Conservation (phyloP, 2,113 vertebrate genomes). For the Lathamus discolor region DNA sequence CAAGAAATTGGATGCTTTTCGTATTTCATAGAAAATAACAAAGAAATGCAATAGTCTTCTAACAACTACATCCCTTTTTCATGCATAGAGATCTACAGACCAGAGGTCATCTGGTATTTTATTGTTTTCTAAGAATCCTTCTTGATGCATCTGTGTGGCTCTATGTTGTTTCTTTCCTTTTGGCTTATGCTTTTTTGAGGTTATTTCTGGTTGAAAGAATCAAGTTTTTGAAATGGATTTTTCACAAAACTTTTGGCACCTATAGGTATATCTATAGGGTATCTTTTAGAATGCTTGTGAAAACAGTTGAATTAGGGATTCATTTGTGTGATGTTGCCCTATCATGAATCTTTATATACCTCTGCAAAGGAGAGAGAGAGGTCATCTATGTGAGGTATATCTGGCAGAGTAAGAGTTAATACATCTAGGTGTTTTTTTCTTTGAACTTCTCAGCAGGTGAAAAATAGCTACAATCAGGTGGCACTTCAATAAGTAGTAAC, state of each 20-base stretch:
- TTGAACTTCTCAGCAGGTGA: conserved; percentile 60
- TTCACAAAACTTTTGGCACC: neutral
- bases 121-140: neutral
- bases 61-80: neutral
- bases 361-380: neutral
- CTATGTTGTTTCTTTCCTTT: neutral
- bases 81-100: neutral
- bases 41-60: neutral
- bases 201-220: conserved; percentile 3
- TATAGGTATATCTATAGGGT: neutral
- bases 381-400: neutral
- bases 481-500: conserved; percentile 60
- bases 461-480: conserved; percentile 69
- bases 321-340: neutral
- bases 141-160: neutral
- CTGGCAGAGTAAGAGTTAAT: conserved; percentile 53
- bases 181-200: neutral
- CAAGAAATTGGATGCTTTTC: neutral
- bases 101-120: neutral
- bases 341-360: neutral
- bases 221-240: neutral
- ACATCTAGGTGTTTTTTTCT: neutral
- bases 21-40: neutral
- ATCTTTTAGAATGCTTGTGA: neutral
- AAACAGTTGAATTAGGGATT: neutral